Evolutionary conservation across 2,797 vertebrate genomes (phyloP).

Genomic region (Nannoperca australis): DNA sequence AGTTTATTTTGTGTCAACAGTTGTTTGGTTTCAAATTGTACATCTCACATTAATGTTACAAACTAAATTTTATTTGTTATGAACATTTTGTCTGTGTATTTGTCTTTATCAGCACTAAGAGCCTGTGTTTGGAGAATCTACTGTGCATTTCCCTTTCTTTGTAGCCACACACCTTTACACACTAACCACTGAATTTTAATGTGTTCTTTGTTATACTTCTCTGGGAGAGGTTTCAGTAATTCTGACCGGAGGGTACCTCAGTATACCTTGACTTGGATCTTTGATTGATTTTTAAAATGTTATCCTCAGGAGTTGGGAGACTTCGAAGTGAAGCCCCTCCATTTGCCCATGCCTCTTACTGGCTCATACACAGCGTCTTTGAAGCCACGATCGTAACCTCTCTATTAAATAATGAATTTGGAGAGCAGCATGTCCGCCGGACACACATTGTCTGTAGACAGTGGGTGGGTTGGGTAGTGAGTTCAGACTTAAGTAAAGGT

Average conservation of each 20-base stretch:
- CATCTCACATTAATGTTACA: slow-evolving; percentile 14
- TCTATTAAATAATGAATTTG: slow-evolving; percentile 70
- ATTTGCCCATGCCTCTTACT: slow-evolving; percentile 28
- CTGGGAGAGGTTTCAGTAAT: slow-evolving; percentile 17
- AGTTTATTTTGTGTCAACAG: slow-evolving; percentile 10
- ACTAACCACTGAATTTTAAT: slow-evolving; percentile 9
- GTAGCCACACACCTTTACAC: slow-evolving; percentile 5
- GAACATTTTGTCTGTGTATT: slow-evolving; percentile 26
- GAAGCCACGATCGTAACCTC: slow-evolving; percentile 56
- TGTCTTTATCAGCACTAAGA: slow-evolving; percentile 31
- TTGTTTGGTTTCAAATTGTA: slow-evolving; percentile 34
- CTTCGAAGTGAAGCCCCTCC: slow-evolving; percentile 46
- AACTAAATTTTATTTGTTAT: slow-evolving; percentile 33
- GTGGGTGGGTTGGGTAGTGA: slow-evolving; percentile 1
- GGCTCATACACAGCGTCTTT: slow-evolving; percentile 42
- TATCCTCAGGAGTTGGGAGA: slow-evolving; percentile 54
- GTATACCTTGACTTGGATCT: slow-evolving; percentile 20
- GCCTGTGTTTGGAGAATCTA: not conserved
- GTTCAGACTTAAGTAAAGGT: slow-evolving; percentile 42
- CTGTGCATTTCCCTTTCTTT: slow-evolving; percentile 28
- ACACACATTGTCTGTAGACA: slow-evolving; percentile 22
- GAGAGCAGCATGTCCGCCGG: slow-evolving; percentile 36
- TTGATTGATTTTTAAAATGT: slow-evolving; percentile 51
- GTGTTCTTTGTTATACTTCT: slow-evolving; percentile 16
- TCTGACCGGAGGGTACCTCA: slow-evolving; percentile 16